Conservation (phyloP, 1,140 invertebrate species). For the Macrosteles quadrilineatus region DNA sequence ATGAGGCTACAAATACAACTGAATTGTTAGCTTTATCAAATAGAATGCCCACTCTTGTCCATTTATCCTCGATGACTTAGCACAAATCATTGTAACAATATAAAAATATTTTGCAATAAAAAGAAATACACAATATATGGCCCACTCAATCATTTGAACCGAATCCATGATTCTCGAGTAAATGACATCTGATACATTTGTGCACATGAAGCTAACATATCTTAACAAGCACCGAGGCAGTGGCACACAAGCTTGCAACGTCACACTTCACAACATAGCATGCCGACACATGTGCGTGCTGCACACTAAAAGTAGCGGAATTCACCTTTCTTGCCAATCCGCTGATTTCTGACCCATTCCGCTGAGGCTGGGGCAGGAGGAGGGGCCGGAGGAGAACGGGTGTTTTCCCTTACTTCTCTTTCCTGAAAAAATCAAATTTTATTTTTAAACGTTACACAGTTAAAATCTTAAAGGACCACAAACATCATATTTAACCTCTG, state of each 20-base stretch:
- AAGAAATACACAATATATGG: no score
- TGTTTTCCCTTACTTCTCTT: conserved; percentile 49
- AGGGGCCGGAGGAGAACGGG: conserved; percentile 47
- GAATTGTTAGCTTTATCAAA: no score
- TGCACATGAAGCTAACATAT: background rate
- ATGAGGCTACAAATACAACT: no score
- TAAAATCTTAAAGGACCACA: conserved; percentile 50
- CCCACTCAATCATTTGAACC: no score
- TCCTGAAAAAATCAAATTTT: conserved; percentile 4
- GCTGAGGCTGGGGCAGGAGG: conserved; percentile 60
- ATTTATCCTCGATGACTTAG: no score
- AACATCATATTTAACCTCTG: background rate
- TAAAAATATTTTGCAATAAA: no score
- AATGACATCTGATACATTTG: no score
- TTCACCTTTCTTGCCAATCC: conserved; percentile 93
- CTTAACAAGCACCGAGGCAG: background rate
- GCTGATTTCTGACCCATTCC: conserved; percentile 82
- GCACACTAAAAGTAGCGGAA: conserved; percentile 85
- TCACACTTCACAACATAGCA: conserved; percentile 5
- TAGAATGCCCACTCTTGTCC: no score
- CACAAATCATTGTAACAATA: no score
- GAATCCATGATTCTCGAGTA: no score
- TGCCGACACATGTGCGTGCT: conserved; percentile 1
- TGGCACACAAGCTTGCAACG: conserved; percentile 12
- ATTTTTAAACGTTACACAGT: no score